A percentile compares a stretch with the other conserved stretches of the same genome.
Evolutionary conservation across 2,888 invertebrate species (phyloP).

Genomic region (Amphipyra berbera): DNA sequence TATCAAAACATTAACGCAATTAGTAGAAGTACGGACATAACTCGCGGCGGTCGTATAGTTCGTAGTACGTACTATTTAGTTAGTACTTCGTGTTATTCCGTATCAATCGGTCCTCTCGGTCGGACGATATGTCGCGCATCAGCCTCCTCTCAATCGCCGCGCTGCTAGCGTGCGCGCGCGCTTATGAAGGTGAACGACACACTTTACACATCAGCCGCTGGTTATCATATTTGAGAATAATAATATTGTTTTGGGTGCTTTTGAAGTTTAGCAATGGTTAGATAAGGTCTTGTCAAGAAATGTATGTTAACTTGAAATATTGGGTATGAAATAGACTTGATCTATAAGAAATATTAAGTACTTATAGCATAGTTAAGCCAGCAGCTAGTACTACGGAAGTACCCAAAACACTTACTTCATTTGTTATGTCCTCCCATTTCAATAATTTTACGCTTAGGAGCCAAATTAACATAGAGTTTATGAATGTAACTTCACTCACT

Average conservation of each 20-base stretch:
- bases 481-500: conserved; percentile 64
- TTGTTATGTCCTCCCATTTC: conserved; percentile 66
- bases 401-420: conserved; percentile 66
- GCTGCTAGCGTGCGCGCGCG: conserved; percentile 68
- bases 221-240: conserved; percentile 56
- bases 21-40: conserved; percentile 39
- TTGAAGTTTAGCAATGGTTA: conserved; percentile 39
- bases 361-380: too few species aligned
- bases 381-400: conserved; percentile 48
- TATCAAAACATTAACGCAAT: conserved; percentile 70
- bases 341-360: too few species aligned
- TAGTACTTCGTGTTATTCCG: conserved; percentile 5
- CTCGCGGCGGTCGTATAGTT: conserved; percentile 22
- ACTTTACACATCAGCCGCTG: conserved; percentile 60
- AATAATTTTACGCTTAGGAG: conserved; percentile 68
- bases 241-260: conserved; percentile 62
- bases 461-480: conserved; percentile 72
- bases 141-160: conserved; percentile 65
- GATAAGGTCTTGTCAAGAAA: neutral
- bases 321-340: too few species aligned
- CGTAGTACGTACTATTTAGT: neutral
- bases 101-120: conserved; percentile 21
- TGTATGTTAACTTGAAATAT: neutral
- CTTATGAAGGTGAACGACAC: conserved; percentile 72
- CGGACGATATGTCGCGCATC: conserved; percentile 63